phyloP scores from a whole-genome alignment of 2,888 invertebrate genomes.

The Lypha dubia region DNA sequence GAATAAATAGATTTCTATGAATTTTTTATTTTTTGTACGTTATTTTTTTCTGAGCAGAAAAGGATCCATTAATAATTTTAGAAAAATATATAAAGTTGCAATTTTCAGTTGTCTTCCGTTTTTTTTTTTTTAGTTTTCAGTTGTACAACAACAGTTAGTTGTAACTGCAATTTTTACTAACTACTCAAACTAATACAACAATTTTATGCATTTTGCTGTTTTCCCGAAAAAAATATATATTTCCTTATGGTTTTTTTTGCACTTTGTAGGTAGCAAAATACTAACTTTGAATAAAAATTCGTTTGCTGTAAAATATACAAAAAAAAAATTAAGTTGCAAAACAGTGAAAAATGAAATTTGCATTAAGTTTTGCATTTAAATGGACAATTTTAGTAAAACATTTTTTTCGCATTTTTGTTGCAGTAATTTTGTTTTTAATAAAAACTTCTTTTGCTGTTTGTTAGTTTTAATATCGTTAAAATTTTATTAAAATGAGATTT shows the following conservation, averaged over 20 bases:
- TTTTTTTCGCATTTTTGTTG: conserved; percentile 7
- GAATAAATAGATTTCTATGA: conserved; percentile 4
- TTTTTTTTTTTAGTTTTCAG: not conserved
- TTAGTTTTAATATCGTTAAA: conserved; percentile 40
- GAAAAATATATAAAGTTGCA: conserved; percentile 6
- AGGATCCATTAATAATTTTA: conserved; percentile 58
- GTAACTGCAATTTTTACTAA: conserved; percentile 29
- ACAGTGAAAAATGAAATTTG: conserved; percentile 33
- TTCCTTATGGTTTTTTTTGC: not conserved
- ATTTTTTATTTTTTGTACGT: conserved; percentile 1
- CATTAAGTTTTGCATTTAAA: conserved; percentile 61
- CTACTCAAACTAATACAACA: conserved; percentile 36
- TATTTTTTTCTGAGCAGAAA: conserved; percentile 9
- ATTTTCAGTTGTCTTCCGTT: too few relatives aligned
- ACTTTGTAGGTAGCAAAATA: conserved; percentile 33
- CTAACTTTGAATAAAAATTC: conserved; percentile 11
- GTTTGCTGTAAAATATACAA: not conserved
- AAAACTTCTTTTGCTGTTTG: conserved; percentile 51
- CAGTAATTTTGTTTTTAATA: conserved; percentile 40
- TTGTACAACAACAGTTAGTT: not conserved
- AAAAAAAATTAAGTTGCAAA: not conserved
- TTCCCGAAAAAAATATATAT: not conserved
- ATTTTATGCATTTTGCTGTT: conserved; percentile 24
- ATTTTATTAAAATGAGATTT: conserved; percentile 50
- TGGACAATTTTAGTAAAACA: conserved; percentile 44